phyloP scores from a whole-genome alignment of 2,888 invertebrate genomes.

The Eulithis prunata region DNA sequence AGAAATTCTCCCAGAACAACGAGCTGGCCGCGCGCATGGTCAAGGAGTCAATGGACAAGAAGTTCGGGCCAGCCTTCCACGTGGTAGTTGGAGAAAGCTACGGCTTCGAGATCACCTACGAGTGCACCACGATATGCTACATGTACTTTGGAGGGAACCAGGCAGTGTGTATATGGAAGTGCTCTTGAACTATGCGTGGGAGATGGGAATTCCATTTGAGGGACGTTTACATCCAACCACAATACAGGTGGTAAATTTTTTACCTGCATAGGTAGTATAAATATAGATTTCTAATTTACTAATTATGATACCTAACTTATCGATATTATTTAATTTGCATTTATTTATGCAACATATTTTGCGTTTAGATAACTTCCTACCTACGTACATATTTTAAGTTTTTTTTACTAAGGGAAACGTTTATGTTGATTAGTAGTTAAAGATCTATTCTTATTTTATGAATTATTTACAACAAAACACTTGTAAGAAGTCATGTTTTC shows the following conservation, averaged over 20 bases:
- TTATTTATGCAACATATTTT: not conserved
- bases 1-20: conserved; percentile 94
- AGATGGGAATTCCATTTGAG: conserved; percentile 12
- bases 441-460: not conserved
- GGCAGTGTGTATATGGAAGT: conserved; percentile 95
- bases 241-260: no score
- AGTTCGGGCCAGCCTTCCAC: conserved; percentile 97
- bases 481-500: conserved; percentile 37
- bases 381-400: conserved; percentile 1
- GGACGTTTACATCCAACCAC: conserved; percentile 5
- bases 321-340: not conserved
- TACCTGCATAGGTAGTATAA: no score
- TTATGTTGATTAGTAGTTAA: conserved; percentile 17
- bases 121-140: conserved; percentile 93
- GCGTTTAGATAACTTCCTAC: not conserved
- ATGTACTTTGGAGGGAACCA: conserved; percentile 96
- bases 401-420: conserved; percentile 19
- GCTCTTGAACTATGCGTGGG: conserved; percentile 80
- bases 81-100: conserved; percentile 98
- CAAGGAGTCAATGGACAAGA: conserved; percentile 97
- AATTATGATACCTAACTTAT: no score
- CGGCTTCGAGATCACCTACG: conserved; percentile 96
- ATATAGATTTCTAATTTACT: no score
- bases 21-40: conserved; percentile 96
- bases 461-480: not conserved